These are phyloP conservation scores for Bucco capensis DNA, from an alignment of 2,113 vertebrate species.

Conservation along the genomic window DNA sequence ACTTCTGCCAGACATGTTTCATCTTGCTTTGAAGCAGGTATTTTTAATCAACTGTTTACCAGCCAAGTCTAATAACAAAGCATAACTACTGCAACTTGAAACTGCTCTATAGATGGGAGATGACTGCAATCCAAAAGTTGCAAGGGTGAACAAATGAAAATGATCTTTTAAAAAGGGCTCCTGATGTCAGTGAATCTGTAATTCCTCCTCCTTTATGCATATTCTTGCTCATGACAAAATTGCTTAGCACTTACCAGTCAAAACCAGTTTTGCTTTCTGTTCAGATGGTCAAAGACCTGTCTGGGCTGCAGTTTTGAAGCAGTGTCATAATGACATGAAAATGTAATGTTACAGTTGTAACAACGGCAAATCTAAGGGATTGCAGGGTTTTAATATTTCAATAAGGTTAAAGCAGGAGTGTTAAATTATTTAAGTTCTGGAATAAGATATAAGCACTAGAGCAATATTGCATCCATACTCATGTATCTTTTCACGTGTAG, in stretches of 20 bases:
- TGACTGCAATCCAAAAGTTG: slow-evolving; percentile 29
- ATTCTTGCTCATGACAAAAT: neutral
- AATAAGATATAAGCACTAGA: slow-evolving; percentile 46
- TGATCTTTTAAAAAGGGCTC: neutral
- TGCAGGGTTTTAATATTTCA: slow-evolving; percentile 57
- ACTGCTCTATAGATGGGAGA: slow-evolving; percentile 11
- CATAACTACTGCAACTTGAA: neutral
- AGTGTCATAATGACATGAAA: neutral
- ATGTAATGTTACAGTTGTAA: slow-evolving; percentile 19
- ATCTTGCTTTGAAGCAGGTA: slow-evolving; percentile 13
- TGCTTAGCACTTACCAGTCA: neutral
- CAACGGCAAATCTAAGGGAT: slow-evolving; percentile 41
- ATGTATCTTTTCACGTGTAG: slow-evolving; percentile 17
- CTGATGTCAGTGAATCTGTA: neutral
- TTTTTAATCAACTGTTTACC: slow-evolving; percentile 55
- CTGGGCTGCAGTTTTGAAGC: neutral
- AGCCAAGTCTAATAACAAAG: slow-evolving; percentile 26
- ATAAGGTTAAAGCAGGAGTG: slow-evolving; percentile 45
- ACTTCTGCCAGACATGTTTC: neutral
- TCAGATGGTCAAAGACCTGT: neutral
- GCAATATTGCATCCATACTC: slow-evolving; percentile 31
- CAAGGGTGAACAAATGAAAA: neutral
- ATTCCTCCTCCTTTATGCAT: neutral
- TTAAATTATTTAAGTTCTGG: slow-evolving; percentile 49
- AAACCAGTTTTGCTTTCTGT: neutral